phyloP scores from a whole-genome alignment of 1,140 invertebrate species.

The Phymastichus coffea region DNA sequence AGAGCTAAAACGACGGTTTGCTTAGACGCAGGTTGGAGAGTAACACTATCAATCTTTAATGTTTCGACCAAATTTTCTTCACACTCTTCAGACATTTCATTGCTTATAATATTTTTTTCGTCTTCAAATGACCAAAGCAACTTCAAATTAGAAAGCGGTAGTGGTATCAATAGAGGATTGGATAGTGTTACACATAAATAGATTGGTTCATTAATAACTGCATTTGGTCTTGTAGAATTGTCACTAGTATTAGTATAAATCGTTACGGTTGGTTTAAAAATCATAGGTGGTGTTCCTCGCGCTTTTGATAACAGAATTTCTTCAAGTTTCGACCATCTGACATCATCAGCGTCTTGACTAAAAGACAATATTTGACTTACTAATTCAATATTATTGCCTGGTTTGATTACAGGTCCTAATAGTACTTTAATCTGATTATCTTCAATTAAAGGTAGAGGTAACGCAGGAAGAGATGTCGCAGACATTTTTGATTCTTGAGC shows the following conservation, averaged over 20 bases:
- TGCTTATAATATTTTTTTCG: constrained; percentile 49
- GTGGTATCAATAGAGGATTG: constrained; percentile 78
- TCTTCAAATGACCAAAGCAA: constrained; percentile 76
- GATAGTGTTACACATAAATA: constrained; percentile 73
- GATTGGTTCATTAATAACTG: constrained; percentile 78
- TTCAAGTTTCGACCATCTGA: constrained; percentile 73
- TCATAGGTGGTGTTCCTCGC: constrained; percentile 68
- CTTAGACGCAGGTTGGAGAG: constrained; percentile 49
- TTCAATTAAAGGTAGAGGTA: constrained; percentile 70
- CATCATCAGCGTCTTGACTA: constrained; percentile 46
- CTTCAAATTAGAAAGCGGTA: constrained; percentile 72
- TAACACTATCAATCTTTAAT: constrained; percentile 47
- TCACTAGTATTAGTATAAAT: constrained; percentile 67
- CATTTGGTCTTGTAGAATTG: constrained; percentile 67
- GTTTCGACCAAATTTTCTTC: constrained; percentile 50
- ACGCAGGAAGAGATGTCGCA: constrained; percentile 56
- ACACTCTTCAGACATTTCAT: constrained; percentile 39
- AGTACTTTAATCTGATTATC: constrained; percentile 68
- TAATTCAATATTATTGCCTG: constrained; percentile 37
- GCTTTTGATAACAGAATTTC: constrained; percentile 74
- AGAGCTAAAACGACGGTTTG: constrained; percentile 45
- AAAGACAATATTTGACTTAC: constrained; percentile 43
- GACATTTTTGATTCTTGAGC: constrained; percentile 57
- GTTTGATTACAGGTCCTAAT: constrained; percentile 57
- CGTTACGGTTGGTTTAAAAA: constrained; percentile 75